phyloP scores from a whole-genome alignment of 2,888 invertebrate genomes.

The Pilophorus perplexus region DNA sequence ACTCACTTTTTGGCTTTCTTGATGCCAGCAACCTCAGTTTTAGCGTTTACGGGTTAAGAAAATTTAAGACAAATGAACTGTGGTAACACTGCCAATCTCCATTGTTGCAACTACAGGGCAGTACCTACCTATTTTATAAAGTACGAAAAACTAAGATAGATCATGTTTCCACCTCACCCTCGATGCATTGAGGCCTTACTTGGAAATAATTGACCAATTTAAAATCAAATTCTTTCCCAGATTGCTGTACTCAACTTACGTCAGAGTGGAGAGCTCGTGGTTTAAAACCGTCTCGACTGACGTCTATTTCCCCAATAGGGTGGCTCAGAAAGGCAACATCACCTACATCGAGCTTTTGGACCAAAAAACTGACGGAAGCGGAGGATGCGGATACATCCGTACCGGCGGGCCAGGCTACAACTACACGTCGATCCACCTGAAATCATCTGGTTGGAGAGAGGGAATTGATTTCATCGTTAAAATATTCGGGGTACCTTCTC shows the following conservation, averaged over 20 bases:
- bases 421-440: constrained; percentile 19
- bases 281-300: constrained; percentile 4
- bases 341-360: constrained; percentile 33
- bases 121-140: background rate
- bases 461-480: constrained; percentile 27
- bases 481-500: constrained; percentile 22
- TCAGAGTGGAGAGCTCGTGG: constrained; percentile 6
- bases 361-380: constrained; percentile 17
- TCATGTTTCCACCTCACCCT: too few relatives aligned
- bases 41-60: too few relatives aligned
- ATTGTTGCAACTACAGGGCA: background rate
- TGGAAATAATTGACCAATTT: too few relatives aligned
- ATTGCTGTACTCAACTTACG: constrained; percentile 27
- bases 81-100: too few relatives aligned
- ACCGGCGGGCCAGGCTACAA: constrained; percentile 26
- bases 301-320: constrained; percentile 12
- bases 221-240: background rate
- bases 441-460: constrained; percentile 10
- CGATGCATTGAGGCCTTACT: too few relatives aligned
- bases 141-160: too few relatives aligned
- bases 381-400: constrained; percentile 33
- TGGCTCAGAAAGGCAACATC: constrained; percentile 27
- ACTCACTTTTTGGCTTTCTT: too few relatives aligned
- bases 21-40: too few relatives aligned
- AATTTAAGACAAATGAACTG: too few relatives aligned